Conservation (phyloP, 2,113 vertebrate species). For the Meles meles region DNA sequence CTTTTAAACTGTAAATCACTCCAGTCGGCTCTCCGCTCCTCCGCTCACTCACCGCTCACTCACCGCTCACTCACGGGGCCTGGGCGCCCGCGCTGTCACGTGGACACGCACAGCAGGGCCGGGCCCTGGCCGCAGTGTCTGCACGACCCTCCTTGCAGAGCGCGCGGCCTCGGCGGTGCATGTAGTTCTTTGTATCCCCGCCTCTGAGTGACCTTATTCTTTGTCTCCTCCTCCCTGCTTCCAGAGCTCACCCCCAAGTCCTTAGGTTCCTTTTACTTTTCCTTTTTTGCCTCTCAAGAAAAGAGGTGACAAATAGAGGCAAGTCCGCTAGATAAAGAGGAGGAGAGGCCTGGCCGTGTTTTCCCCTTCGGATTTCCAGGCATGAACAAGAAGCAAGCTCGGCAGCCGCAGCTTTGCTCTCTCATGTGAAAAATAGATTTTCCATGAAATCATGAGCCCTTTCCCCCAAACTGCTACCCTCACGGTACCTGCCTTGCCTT, state of each 20-base stretch:
- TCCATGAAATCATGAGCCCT: conserved; percentile 50
- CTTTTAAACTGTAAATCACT: conserved; percentile 71
- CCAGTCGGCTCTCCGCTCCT: conserved; percentile 46
- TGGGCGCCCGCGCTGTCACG: conserved; percentile 44
- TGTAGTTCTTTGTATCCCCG: not conserved
- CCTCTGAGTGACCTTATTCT: not conserved
- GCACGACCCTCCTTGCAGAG: not conserved
- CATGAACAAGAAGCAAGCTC: conserved; percentile 34
- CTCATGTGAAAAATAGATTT: conserved; percentile 67
- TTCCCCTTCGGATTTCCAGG: conserved; percentile 10
- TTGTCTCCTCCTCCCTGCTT: not conserved
- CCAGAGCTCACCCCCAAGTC: conserved; percentile 34
- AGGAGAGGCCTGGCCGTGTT: not conserved
- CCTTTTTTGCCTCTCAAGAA: conserved; percentile 39
- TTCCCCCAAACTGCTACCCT: not conserved
- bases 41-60: conserved; percentile 24
- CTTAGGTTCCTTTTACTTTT: conserved; percentile 25
- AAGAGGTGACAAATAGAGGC: conserved; percentile 32
- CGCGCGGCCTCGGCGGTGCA: not conserved
- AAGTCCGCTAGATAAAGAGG: not conserved
- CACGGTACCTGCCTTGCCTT: not conserved
- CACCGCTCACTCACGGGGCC: conserved; percentile 33
- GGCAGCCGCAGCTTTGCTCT: conserved; percentile 68
- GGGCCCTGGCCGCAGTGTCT: conserved; percentile 30
- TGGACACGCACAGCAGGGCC: fast-evolving